Evolutionary conservation across 2,888 invertebrate genomes (phyloP), one percentile per base, ranked within the genome.

Genomic region (Liposcelis brunnea): DNA sequence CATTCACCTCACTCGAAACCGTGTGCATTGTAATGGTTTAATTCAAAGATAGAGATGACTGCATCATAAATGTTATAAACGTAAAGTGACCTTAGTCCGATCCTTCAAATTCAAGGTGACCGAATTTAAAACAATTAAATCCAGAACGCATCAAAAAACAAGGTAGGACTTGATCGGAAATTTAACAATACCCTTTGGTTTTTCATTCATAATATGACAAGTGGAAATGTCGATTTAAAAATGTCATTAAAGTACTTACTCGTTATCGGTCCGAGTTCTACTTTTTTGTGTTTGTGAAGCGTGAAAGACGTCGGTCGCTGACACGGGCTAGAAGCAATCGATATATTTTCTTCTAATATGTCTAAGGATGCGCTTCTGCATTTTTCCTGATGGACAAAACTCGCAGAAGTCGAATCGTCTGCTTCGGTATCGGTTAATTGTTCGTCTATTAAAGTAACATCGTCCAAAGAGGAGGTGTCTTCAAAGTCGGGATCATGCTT

Each of bases 231-330:
- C 8, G 4, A 6, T 26, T 26, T 26, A 6, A 6, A 6, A 6
- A 6, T 26, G 4, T 26, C 8, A 6, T 18, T 19, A 14, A 47
- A 44, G 32, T 42, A 51, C 44, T 47, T 52, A 32, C 58, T 55
- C 33, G 55, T 58, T n/a, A 63, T 59, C 16, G 74, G 70, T 44
- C 70, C 66, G 48, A 75, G 62, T 54, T 75, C 74, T 50, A 75
- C 75, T 59, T 72, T 74, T 52, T 70, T 63, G 59, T 74, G 75
- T 53, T 70, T 69, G 48, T 72, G 70, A 49, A 75, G 57, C 34
- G 74, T 74, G 59, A 75, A 75, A 44, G 71, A 67, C 35, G 69
- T 64, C 62, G 45, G 62, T 59, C 44, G 64, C 58, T 53, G 67
- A 68, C 50, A 68, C 58, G n/a, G 12, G 10, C 34, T 31, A 32